Conservation (phyloP, 1,140 invertebrate genomes). For the Saccostrea cuccullata region DNA sequence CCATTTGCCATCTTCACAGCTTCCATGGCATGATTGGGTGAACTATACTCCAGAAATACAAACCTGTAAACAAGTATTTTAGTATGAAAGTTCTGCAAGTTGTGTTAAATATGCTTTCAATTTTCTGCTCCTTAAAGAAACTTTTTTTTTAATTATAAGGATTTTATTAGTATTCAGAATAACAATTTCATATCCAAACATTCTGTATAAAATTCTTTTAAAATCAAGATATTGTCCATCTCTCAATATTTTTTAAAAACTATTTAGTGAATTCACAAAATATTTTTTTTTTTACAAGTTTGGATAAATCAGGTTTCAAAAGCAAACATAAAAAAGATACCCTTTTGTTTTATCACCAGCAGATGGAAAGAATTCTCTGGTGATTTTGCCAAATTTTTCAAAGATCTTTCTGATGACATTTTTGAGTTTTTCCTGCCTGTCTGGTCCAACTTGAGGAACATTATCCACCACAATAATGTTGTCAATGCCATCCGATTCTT, state of each 20-base stretch:
- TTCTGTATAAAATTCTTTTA: too few species aligned
- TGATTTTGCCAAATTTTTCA: conserved; percentile 92
- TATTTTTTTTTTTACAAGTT: too few species aligned
- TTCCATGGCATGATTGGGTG: conserved; percentile 88
- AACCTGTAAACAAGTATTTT: conserved; percentile 80
- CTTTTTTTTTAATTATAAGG: too few species aligned
- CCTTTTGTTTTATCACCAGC: conserved; percentile 93
- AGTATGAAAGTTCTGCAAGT: too few species aligned
- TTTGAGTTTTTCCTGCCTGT: conserved; percentile 94
- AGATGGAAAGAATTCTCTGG: conserved; percentile 93
- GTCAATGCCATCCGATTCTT: conserved; percentile 96
- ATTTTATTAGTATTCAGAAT: too few species aligned
- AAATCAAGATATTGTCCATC: too few species aligned
- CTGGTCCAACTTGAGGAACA: conserved; percentile 94
- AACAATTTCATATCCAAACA: too few species aligned
- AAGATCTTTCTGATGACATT: conserved; percentile 95
- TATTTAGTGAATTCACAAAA: too few species aligned
- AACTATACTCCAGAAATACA: conserved; percentile 94
- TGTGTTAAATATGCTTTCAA: too few species aligned
- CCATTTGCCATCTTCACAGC: conserved; percentile 93
- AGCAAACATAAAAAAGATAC: conserved; percentile 75
- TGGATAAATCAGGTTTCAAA: neutral
- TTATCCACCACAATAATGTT: conserved; percentile 97
- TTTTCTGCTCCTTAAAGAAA: too few species aligned
- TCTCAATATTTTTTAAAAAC: too few species aligned